Evolutionary conservation across 1,140 invertebrate genomes (phyloP), one percentile per base, ranked within the genome.

Genomic region (Proctacanthus coquilletti): DNA sequence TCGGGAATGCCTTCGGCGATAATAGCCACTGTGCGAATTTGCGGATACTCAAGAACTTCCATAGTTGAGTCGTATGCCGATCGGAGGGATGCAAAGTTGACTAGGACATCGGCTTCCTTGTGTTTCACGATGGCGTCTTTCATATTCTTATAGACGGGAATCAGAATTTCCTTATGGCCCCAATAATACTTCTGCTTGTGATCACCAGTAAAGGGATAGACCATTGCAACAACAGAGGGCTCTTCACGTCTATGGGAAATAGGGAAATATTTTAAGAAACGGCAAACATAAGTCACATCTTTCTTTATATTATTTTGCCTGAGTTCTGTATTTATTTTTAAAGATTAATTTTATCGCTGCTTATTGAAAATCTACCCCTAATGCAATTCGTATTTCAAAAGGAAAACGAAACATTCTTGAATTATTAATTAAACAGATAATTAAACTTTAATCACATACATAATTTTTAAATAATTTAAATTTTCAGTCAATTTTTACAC

Each of bases 161-260:
- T 81, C 5, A 96, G 73, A 30, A 96, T 81, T 51, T 99, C 95
- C 56, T 97, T 97, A 62, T 98, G 94, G 1, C 95, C 96, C 84
- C 94, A 99, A 56, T 98, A 99, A 65, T 93, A 99, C 63, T 98
- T 98, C 60, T 96, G 92, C 53, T 96, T 96, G 57, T 98, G 94
- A 66, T 98, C 93, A 1, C 93, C 95, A 4, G 92, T 96, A 60
- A 93, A 97, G 3, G 96, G 96, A 66, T 99, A 98, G 10, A 98
- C 89, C 53, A 98, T 86, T 19, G 93, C 94, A 4, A 87, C 91
- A 1, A 98, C 84, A 3, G 80, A 84, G 3, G 84, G 83, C 48
- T 88, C 80, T 39, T 73, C 67, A 45, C 96, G 74, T 14, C 86
- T 77, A n/a, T n/a, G n/a, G n/a, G n/a, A n/a, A n/a, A n/a, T n/a